These are phyloP conservation scores for Falco novaeseelandiae DNA, from an alignment of 2,797 vertebrate genomes.

Conservation along the genomic window DNA sequence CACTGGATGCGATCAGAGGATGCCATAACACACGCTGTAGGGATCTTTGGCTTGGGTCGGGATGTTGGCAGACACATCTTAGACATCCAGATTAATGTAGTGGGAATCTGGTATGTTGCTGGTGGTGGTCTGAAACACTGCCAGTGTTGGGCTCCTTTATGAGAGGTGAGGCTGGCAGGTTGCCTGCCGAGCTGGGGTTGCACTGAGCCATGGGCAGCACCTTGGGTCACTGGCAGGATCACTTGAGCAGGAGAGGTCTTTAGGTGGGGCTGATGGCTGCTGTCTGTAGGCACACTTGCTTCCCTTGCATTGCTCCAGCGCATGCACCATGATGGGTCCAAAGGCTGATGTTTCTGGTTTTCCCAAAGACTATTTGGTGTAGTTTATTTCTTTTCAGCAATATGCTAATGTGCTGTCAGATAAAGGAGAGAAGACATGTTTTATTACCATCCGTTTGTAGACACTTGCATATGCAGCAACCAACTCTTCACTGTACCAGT, in stretches of 20 bases:
- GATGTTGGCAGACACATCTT: neutral
- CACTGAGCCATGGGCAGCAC: neutral
- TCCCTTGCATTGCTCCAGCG: neutral
- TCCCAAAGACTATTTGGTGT: neutral
- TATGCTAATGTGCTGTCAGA: neutral
- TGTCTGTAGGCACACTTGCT: accelerated
- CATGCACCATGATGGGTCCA: accelerated
- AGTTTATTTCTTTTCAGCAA: neutral
- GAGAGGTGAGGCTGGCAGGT: neutral
- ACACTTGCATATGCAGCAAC: neutral
- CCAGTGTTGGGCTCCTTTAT: neutral
- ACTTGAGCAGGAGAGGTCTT: neutral
- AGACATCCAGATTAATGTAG: neutral
- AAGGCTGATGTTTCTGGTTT: neutral
- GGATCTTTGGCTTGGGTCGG: neutral
- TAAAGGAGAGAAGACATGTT: neutral
- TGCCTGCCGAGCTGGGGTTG: neutral
- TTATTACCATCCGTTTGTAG: neutral
- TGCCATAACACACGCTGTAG: neutral
- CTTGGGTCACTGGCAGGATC: neutral
- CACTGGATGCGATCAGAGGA: neutral
- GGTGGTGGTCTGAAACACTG: neutral
- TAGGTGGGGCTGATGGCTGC: neutral
- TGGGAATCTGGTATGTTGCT: neutral
- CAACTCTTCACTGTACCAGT: neutral